Evolutionary conservation across 2,888 invertebrate species (phyloP), one percentile per base, ranked within the genome.

Genomic region (Papilio demoleus): DNA sequence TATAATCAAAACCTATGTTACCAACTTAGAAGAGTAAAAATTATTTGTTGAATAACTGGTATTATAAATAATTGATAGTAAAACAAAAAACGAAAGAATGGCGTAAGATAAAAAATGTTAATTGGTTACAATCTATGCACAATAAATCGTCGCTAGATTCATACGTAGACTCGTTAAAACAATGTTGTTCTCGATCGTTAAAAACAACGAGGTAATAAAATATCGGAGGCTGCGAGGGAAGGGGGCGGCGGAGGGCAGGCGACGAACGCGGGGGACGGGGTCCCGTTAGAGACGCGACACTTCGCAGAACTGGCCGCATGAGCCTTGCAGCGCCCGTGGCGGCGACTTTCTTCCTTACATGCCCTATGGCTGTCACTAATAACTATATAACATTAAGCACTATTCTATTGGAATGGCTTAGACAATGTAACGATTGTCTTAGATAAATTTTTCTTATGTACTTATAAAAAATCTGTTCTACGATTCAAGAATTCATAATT

Each of bases 181-280:
- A 73, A 71, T 70, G 74, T 74, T 75, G 76, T 73, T 76, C 76
- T 74, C 72, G 76, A 77, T 81, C 77, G 77, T 77, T 77, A 79
- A 79, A 79, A 79, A 79, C 79, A 80, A 80, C 77, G 76, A 77
- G 77, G 76, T 76, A 79, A 79, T 79, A 79, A 79, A 79, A 73
- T 76, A 75, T 78, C 74, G 74, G 77, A 75, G 53, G 53, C 31
- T 31, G 53, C 31, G 53, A n/a, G 53, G 53, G 76, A 65, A 68
- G 67, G 71, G 70, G 69, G 34, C 36, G 22, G 14, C 34, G 45
- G 17, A 65, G 42, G 66, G 67, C 14, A 63, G 67, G 63, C 47
- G 70, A 42, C 65, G 62, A 19, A 68, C 12, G 47, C 19, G 67
- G 67, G 63, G 59, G 68, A 47, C 70, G 61, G 27, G 69, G 74